phyloP scores from a whole-genome alignment of 23 tunicate species.

The Diplosoma virens region DNA sequence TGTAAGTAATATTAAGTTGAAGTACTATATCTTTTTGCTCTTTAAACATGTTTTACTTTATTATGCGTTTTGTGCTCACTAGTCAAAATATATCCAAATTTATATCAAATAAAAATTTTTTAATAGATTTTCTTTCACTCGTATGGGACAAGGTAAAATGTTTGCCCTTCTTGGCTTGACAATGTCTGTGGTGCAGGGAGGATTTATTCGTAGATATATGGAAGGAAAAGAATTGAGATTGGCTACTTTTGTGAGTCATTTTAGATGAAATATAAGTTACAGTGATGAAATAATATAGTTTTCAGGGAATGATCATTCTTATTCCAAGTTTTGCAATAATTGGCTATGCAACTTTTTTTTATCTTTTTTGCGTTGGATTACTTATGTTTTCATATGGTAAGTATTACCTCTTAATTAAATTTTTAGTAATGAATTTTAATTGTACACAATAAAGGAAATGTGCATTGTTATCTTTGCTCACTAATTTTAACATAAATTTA shows the following conservation, averaged over 20 bases:
- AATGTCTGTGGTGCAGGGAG: conserved; percentile 94
- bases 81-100: no score
- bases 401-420: background rate
- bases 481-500: no score
- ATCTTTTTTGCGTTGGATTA: conserved; percentile 57
- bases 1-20: no score
- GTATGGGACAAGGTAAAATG: conserved; percentile 98
- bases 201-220: conserved; percentile 91
- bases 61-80: no score
- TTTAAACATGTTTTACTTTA: no score
- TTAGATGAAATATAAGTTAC: background rate
- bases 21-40: no score
- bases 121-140: conserved; percentile 69
- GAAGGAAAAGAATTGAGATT: conserved; percentile 61
- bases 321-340: conserved; percentile 77
- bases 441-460: no score
- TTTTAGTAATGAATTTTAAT: background rate
- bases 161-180: conserved; percentile 83
- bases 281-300: background rate
- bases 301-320: conserved; percentile 66
- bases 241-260: conserved; percentile 48
- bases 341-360: conserved; percentile 45
- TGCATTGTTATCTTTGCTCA: no score
- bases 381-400: conserved; percentile 71
- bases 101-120: no score